Base-by-base conservation (phyloP, 2,113 vertebrate species). In the Atherinomorus stipes region DNA sequence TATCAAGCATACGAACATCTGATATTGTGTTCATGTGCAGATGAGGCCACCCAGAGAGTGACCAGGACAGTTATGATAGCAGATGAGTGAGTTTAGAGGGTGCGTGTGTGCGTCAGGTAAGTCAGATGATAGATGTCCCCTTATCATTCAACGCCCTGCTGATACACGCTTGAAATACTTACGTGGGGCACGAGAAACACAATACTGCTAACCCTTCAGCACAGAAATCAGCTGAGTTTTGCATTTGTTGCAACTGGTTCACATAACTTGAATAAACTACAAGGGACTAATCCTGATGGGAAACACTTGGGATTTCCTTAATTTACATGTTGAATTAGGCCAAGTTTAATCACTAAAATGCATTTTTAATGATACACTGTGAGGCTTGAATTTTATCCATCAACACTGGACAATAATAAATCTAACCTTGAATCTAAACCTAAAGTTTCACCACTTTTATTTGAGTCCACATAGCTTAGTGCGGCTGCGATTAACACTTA, bases 81-180 rank as follows among this genome's bases (percentile, higher is more conserved):
- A 52, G 38, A 70, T 12, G 26, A 51, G 45, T 49, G 34, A 44
- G 21, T 72, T 65, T 31, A 47, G 25, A 50, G 49, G 42, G 42
- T 68, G 61, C 58, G 67, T 84, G 54, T 67, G 66, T 74, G 62
- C 63, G 60, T 74, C 38, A 68, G 47, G 56, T 47, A 47, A 47
- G 34, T 19, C 53, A 76, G 76, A 66, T 3, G 9, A 64, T 74
- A 74, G 53, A 75, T 78, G 76, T 80, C 78, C 68, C 34, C 49
- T 56, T 74, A 37, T 51, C 73, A 76, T 59, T 68, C 40, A 15
- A 67, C 74, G 68, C 60, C 23, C 52, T 9, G 44, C 64, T 82
- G 72, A 81, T 64, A 62, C 38, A 63, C 7, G 0, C 68, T 77
- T 71, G 67, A 85, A 83, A 83, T 74, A 71, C 78, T 67, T 7